Evolutionary conservation across 2,113 vertebrate genomes (phyloP).

Genomic region (Malaclemys terrapin): DNA sequence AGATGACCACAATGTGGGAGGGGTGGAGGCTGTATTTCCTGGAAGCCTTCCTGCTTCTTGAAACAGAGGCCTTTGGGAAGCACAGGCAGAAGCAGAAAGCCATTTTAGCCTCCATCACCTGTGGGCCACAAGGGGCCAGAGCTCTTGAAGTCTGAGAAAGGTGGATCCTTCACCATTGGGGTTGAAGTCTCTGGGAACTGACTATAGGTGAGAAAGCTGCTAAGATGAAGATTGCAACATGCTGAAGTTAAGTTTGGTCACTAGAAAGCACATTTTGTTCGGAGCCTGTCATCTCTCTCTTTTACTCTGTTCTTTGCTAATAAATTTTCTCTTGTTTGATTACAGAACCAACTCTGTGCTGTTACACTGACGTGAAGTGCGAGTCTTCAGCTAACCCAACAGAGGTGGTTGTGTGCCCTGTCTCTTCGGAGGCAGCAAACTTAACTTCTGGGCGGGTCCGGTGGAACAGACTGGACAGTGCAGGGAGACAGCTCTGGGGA

Average conservation of each 20-base stretch:
- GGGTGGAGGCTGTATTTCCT: too few relatives aligned
- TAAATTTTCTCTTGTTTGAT: neutral
- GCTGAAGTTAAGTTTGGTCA: neutral
- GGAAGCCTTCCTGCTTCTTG: too few relatives aligned
- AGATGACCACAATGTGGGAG: too few relatives aligned
- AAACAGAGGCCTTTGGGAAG: too few relatives aligned
- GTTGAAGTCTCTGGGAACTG: neutral
- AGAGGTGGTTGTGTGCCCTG: too few relatives aligned
- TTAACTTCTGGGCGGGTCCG: too few relatives aligned
- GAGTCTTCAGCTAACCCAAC: neutral
- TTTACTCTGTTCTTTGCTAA: neutral
- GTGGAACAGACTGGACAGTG: neutral
- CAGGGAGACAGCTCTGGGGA: neutral
- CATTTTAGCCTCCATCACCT: too few relatives aligned
- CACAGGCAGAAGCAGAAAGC: too few relatives aligned
- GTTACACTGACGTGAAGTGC: neutral
- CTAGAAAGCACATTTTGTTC: neutral
- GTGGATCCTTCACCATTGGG: neutral
- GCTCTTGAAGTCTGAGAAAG: too few relatives aligned
- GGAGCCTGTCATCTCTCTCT: neutral
- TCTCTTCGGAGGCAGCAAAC: too few relatives aligned
- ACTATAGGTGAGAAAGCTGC: neutral
- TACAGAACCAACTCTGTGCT: neutral
- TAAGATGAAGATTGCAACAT: neutral
- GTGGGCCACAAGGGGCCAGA: too few relatives aligned